Conservation (phyloP, 2,113 vertebrate species). For the Tichodroma muraria region DNA sequence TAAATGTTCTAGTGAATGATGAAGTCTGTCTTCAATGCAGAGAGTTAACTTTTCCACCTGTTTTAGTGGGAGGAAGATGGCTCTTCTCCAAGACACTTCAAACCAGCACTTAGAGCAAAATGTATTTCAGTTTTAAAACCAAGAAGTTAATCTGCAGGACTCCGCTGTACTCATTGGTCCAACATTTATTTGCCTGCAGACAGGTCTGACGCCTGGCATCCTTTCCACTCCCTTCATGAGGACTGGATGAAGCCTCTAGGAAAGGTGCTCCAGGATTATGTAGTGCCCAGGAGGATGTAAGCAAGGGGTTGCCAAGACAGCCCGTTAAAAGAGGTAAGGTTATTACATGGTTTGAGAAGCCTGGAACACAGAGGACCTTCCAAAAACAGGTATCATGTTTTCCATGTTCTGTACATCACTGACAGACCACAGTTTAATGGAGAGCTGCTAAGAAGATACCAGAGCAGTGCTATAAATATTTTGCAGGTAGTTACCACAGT, state of each 20-base stretch:
- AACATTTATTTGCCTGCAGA: neutral
- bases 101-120: constrained; percentile 8
- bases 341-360: neutral
- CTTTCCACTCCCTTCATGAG: neutral
- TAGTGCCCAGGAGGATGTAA: neutral
- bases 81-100: constrained; percentile 38
- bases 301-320: neutral
- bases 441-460: neutral
- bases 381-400: neutral
- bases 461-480: neutral
- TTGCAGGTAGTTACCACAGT: neutral
- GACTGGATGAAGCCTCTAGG: neutral
- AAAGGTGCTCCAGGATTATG: neutral
- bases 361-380: neutral
- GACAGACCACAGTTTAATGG: neutral
- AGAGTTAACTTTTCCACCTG: constrained; percentile 51
- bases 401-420: neutral
- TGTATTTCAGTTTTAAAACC: neutral
- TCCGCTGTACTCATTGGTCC: neutral
- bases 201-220: neutral
- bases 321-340: neutral
- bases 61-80: constrained; percentile 36
- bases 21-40: neutral
- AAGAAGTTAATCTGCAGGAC: constrained; percentile 7
- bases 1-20: neutral